These are phyloP conservation scores for Strigamia transsilvanica DNA, from an alignment of 2,888 invertebrate species.

Conservation along the genomic window DNA sequence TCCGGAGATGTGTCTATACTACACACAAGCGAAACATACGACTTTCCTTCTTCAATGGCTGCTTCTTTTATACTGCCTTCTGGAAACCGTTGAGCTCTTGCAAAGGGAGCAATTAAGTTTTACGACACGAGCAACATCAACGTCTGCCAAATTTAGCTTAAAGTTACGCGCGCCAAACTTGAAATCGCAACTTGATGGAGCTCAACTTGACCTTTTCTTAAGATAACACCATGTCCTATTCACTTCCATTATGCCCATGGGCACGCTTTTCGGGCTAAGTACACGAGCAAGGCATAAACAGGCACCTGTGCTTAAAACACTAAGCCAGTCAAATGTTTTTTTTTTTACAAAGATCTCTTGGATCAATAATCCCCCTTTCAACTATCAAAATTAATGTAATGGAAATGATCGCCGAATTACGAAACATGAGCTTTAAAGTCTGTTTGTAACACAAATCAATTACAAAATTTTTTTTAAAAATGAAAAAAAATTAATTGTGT, in stretches of 20 bases:
- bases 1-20: not conserved
- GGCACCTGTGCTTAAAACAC: slow-evolving; percentile 17
- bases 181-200: slow-evolving; percentile 32
- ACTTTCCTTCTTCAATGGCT: not conserved
- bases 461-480: not conserved
- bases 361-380: not conserved
- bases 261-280: slow-evolving; percentile 22
- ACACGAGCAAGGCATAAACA: not conserved
- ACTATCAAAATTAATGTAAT: not conserved
- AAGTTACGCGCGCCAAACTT: slow-evolving; percentile 45
- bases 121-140: slow-evolving; percentile 24
- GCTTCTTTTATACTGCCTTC: slow-evolving; percentile 25
- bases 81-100: slow-evolving; percentile 16
- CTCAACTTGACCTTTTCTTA: slow-evolving; percentile 31
- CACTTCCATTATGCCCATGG: slow-evolving; percentile 3
- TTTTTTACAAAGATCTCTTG: not conserved
- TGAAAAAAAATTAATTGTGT: slow-evolving; percentile 8
- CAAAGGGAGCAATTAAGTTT: slow-evolving; percentile 46
- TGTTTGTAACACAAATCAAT: not conserved
- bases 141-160: slow-evolving; percentile 20
- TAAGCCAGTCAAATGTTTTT: not conserved
- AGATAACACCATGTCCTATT: slow-evolving; percentile 41
- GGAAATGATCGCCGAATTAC: no score
- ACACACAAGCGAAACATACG: not conserved
- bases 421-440: not conserved